Conservation (phyloP, 30 jellyfish, hydroid and myxozoan species). For the Calvadosia cruxmelitensis region DNA sequence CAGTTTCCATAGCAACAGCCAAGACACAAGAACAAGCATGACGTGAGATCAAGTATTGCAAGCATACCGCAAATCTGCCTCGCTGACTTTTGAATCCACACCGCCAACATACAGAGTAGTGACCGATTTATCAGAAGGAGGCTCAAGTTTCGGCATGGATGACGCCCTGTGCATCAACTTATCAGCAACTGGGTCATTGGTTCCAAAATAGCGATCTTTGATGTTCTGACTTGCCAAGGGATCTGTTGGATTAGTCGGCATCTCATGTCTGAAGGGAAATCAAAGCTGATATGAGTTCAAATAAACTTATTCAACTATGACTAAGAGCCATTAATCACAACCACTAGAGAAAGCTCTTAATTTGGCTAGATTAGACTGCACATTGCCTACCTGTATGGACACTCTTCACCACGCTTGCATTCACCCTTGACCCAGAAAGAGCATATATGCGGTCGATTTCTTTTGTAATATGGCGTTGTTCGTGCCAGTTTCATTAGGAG, state of each 20-base stretch:
- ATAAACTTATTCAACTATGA: too few relatives aligned
- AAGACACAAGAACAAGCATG: too few relatives aligned
- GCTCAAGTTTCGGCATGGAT: slow-evolving; percentile 82
- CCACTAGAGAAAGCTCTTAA: too few relatives aligned
- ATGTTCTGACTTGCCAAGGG: slow-evolving; percentile 80
- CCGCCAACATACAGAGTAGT: slow-evolving; percentile 95
- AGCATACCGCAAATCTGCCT: slow-evolving; percentile 62
- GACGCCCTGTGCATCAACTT: slow-evolving; percentile 72
- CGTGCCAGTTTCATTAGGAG: slow-evolving; percentile 76
- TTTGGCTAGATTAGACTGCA: too few relatives aligned
- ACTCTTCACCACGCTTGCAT: slow-evolving; percentile 96
- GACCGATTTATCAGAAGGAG: slow-evolving; percentile 71
- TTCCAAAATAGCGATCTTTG: slow-evolving; percentile 89
- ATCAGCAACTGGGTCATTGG: slow-evolving; percentile 91
- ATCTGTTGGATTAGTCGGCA: slow-evolving; percentile 93
- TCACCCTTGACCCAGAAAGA: slow-evolving; percentile 99
- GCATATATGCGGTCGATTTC: slow-evolving; percentile 96
- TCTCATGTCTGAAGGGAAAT: slow-evolving; percentile 65
- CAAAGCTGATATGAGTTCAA: too few relatives aligned
- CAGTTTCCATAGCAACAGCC: neutral
- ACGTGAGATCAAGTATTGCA: neutral
- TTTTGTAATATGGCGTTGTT: slow-evolving; percentile 84
- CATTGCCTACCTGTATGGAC: slow-evolving; percentile 75
- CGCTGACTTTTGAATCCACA: slow-evolving; percentile 68
- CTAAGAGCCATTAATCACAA: too few relatives aligned